Percentiles rank a stretch among this genome's conserved stretches.
Conservation (phyloP, 2,797 vertebrate genomes). For the Paguma larvata region DNA sequence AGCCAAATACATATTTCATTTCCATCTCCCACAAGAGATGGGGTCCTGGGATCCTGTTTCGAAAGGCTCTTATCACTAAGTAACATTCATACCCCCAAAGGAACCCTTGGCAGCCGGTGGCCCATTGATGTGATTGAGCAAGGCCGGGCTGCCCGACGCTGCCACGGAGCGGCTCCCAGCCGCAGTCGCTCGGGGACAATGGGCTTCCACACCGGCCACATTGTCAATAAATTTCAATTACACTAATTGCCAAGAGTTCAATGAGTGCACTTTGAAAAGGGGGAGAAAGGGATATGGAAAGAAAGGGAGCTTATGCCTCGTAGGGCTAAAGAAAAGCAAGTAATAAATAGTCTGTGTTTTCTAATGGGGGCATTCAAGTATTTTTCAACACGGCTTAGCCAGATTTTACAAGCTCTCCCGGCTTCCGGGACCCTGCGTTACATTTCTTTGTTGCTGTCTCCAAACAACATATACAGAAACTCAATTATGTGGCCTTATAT, state of each 20-base stretch:
- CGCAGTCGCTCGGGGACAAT: slow-evolving; percentile 94
- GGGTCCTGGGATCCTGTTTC: slow-evolving; percentile 93
- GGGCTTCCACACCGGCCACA: slow-evolving; percentile 91
- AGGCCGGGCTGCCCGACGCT: slow-evolving; percentile 94
- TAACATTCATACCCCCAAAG: slow-evolving; percentile 97
- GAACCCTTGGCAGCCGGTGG: slow-evolving; percentile 96
- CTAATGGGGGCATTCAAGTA: slow-evolving; percentile 88
- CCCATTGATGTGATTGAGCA: slow-evolving; percentile 97
- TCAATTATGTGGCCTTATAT: slow-evolving; percentile 88
- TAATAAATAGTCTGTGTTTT: slow-evolving; percentile 89
- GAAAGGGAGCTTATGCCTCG: slow-evolving; percentile 83
- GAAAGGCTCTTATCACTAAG: slow-evolving; percentile 97
- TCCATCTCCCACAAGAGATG: slow-evolving; percentile 92
- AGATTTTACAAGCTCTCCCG: slow-evolving; percentile 91
- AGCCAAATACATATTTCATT: slow-evolving; percentile 95
- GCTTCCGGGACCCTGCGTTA: slow-evolving; percentile 90
- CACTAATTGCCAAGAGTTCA: slow-evolving; percentile 98
- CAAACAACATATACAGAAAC: slow-evolving; percentile 89
- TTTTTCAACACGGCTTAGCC: slow-evolving; percentile 90
- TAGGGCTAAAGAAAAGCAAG: slow-evolving; percentile 88
- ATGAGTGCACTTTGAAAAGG: slow-evolving; percentile 93
- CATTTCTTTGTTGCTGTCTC: slow-evolving; percentile 91
- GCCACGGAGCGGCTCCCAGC: slow-evolving; percentile 90
- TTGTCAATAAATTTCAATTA: slow-evolving; percentile 99
- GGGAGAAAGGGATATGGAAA: slow-evolving; percentile 85